Evolutionary conservation across 2,797 vertebrate species (phyloP).

Genomic region (Falco biarmicus): DNA sequence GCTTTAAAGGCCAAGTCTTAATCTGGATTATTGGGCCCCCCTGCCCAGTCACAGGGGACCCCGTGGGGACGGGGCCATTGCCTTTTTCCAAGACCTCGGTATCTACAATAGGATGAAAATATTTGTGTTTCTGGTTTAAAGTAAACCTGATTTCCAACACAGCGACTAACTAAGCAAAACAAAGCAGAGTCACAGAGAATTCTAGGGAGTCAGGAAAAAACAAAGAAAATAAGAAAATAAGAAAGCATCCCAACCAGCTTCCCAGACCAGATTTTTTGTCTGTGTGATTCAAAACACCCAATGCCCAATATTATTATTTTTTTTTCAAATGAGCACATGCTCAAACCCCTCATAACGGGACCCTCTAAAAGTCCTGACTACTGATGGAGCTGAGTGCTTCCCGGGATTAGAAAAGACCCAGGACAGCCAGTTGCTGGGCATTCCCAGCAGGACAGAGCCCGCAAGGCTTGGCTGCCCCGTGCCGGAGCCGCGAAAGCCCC

Average conservation of each 20-base stretch:
- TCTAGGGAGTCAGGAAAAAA: neutral
- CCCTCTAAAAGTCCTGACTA: accelerated
- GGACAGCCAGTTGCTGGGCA: neutral
- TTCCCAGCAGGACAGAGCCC: neutral
- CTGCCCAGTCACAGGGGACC: no score
- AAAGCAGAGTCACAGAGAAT: neutral
- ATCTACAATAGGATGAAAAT: neutral
- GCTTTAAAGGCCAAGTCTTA: neutral
- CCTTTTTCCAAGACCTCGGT: neutral
- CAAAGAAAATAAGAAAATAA: neutral
- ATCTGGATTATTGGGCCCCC: accelerated
- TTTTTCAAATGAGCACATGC: accelerated
- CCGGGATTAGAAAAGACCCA: neutral
- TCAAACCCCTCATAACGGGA: neutral
- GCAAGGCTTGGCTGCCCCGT: neutral
- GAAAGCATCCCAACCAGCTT: neutral
- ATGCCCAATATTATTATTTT: neutral
- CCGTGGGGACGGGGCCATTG: accelerated
- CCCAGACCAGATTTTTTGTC: neutral
- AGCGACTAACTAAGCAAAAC: neutral
- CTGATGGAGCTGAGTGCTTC: neutral
- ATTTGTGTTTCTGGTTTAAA: neutral
- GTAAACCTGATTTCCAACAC: neutral
- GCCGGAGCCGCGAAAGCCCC: neutral
- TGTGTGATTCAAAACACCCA: neutral